A percentile compares a stretch with the other conserved stretches of the same genome.
phyloP scores from a whole-genome alignment of 2,888 invertebrate genomes.

The Nomada flava region DNA sequence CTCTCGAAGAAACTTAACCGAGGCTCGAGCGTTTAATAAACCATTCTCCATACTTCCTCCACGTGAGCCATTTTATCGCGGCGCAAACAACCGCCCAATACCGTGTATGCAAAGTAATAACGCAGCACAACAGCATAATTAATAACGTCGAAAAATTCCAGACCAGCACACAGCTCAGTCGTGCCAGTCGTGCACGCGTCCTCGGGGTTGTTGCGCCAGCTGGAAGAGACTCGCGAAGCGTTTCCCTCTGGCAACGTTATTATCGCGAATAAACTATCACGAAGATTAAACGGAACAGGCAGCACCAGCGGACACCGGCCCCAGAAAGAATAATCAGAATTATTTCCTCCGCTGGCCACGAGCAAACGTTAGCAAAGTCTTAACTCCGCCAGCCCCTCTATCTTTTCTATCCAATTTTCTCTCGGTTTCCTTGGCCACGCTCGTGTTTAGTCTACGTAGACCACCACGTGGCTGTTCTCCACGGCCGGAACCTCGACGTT shows the following conservation, averaged over 20 bases:
- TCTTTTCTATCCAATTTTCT: conserved; percentile 24
- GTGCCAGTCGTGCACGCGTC: background rate
- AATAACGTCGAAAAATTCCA: too few relatives aligned
- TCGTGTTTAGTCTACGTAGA: conserved; percentile 63
- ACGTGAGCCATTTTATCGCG: too few relatives aligned
- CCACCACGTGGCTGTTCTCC: conserved; percentile 63
- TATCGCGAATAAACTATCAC: conserved; percentile 18
- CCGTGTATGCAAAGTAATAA: too few relatives aligned
- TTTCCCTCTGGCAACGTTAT: conserved; percentile 19
- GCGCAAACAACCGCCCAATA: too few relatives aligned
- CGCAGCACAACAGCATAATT: too few relatives aligned
- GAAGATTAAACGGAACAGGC: conserved; percentile 15
- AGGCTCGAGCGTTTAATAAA: too few relatives aligned
- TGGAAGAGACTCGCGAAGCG: background rate
- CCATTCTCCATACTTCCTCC: too few relatives aligned
- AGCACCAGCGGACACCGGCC: background rate
- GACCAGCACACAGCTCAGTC: background rate
- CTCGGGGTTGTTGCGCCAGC: conserved; percentile 9
- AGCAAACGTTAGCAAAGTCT: background rate
- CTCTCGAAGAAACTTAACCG: too few relatives aligned
- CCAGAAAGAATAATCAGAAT: conserved; percentile 1
- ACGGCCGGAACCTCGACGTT: conserved; percentile 32
- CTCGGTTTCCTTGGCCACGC: conserved; percentile 38
- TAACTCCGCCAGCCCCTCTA: background rate
- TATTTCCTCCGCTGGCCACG: conserved; percentile 5